Percentiles rank a stretch among this genome's conserved stretches.
Conservation (phyloP, 2,888 invertebrate genomes). For the Hedya salicella region DNA sequence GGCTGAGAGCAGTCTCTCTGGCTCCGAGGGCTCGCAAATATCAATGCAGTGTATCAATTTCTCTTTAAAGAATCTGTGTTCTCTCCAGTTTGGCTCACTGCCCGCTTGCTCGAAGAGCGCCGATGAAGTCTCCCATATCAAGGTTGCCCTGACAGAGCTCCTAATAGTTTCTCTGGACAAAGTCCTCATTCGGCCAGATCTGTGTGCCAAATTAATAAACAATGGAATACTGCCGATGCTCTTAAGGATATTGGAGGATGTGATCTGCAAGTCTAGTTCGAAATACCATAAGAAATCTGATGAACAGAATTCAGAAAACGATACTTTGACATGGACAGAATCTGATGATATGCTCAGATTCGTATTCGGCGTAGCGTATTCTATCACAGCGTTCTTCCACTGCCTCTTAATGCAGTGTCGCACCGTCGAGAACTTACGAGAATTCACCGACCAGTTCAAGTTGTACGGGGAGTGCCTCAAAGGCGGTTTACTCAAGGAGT, state of each 20-base stretch:
- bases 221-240: conserved; percentile 87
- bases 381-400: conserved; percentile 85
- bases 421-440: conserved; percentile 78
- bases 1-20: conserved; percentile 79
- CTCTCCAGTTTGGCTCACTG: conserved; percentile 84
- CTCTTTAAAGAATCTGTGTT: conserved; percentile 85
- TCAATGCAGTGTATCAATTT: conserved; percentile 86
- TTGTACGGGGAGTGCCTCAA: conserved; percentile 85
- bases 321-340: conserved; percentile 66
- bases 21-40: conserved; percentile 82
- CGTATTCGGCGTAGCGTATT: conserved; percentile 85
- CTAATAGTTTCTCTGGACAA: conserved; percentile 85
- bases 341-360: conserved; percentile 84
- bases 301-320: conserved; percentile 56
- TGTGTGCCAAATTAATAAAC: conserved; percentile 84
- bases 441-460: conserved; percentile 86
- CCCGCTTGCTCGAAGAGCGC: conserved; percentile 62
- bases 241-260: conserved; percentile 84
- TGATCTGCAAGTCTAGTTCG: conserved; percentile 69
- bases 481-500: conserved; percentile 83
- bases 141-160: conserved; percentile 84
- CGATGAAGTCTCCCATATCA: conserved; percentile 76
- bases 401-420: conserved; percentile 84
- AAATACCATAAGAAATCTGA: conserved; percentile 58
- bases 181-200: conserved; percentile 79